A percentile compares a stretch with the other conserved stretches of the same genome.
These are phyloP conservation scores for Emydura subglobosa DNA, from an alignment of 2,113 vertebrate species.

Conservation along the genomic window DNA sequence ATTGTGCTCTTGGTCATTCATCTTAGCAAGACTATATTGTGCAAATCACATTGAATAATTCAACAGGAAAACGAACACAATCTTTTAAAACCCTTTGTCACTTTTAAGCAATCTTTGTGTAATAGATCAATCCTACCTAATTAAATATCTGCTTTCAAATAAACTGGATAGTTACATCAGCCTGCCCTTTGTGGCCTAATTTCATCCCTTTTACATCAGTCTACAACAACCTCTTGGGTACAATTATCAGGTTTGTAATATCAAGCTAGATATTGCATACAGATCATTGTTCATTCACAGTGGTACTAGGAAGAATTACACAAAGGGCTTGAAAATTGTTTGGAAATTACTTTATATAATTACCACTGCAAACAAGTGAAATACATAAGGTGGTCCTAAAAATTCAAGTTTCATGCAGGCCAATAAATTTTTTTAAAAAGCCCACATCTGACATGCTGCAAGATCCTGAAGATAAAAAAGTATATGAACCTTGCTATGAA, in stretches of 20 bases:
- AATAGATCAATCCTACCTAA: not conserved
- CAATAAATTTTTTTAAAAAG: not conserved
- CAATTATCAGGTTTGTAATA: constrained; percentile 67
- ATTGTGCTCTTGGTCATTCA: not conserved
- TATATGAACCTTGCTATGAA: accelerated
- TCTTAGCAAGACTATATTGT: too few species aligned
- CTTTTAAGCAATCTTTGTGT: not conserved
- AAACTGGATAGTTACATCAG: constrained; percentile 79
- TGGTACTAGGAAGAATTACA: not conserved
- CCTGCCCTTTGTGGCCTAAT: constrained; percentile 58
- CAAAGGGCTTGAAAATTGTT: not conserved
- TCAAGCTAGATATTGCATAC: constrained; percentile 44
- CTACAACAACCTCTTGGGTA: constrained; percentile 58
- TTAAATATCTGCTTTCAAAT: constrained; percentile 21
- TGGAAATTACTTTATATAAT: not conserved
- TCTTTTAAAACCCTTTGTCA: not conserved
- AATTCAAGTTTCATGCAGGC: not conserved
- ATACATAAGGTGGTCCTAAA: not conserved
- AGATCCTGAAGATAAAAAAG: not conserved
- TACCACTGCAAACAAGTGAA: not conserved
- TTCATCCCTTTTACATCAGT: constrained; percentile 82
- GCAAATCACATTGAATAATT: too few species aligned
- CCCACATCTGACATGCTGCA: accelerated
- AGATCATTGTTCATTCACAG: constrained; percentile 18
- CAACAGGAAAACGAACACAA: too few species aligned